Conservation (phyloP, 2,113 vertebrate genomes). For the Heliornis fulica region DNA sequence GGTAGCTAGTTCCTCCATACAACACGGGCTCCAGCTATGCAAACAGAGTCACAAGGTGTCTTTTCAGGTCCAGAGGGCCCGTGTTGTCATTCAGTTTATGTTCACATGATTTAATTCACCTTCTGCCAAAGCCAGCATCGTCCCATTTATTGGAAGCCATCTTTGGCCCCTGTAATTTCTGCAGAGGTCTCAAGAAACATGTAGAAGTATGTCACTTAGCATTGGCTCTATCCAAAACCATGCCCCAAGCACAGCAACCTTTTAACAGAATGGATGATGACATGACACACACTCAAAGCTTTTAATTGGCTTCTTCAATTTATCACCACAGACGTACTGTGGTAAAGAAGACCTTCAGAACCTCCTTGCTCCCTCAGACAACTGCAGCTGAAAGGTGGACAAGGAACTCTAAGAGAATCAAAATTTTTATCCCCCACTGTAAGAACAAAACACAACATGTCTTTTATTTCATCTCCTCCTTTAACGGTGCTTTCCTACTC, state of each 20-base stretch:
- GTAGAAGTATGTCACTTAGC: neutral
- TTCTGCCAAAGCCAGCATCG: neutral
- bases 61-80: neutral
- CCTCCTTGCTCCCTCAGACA: neutral
- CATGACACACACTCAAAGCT: neutral
- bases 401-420: neutral
- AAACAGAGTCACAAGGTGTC: neutral
- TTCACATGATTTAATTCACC: neutral
- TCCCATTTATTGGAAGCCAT: neutral
- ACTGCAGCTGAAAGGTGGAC: fast-evolving
- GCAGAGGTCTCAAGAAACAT: neutral
- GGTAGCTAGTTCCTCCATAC: neutral
- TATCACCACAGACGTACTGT: neutral
- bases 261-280: too few relatives aligned
- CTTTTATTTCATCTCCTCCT: neutral
- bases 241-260: fast-evolving
- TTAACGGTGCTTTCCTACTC: neutral
- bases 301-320: neutral
- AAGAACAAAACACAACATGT: neutral
- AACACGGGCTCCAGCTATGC: neutral
- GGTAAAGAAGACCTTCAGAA: neutral
- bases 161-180: neutral
- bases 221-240: neutral
- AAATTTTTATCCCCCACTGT: neutral
- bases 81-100: neutral